Conservation (phyloP, 1,140 invertebrate genomes). For the Drosophila biarmipes region DNA sequence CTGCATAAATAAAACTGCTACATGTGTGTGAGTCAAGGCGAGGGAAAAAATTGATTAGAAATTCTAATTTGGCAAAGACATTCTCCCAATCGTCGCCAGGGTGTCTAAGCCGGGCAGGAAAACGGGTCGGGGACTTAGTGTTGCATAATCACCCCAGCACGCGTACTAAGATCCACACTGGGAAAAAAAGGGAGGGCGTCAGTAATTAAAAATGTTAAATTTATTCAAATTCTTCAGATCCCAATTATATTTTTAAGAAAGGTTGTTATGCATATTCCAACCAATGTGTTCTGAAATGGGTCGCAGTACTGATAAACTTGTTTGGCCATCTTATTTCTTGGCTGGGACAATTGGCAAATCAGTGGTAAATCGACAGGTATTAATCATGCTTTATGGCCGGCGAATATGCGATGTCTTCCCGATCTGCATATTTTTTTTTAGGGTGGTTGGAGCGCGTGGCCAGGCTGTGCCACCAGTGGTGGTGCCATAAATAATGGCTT, state of each 20-base stretch:
- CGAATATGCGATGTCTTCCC: constrained; percentile 24
- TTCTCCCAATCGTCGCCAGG: constrained; percentile 53
- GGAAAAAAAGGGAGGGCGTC: not conserved
- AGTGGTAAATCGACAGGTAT: constrained; percentile 30
- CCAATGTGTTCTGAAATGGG: too few species aligned
- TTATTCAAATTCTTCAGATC: too few species aligned
- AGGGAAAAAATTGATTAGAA: constrained; percentile 63
- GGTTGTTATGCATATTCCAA: too few species aligned
- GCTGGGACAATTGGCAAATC: constrained; percentile 9
- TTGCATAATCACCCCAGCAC: constrained; percentile 64
- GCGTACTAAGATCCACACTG: constrained; percentile 21
- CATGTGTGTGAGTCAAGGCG: constrained; percentile 57
- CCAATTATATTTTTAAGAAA: too few species aligned
- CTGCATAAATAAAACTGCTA: constrained; percentile 33
- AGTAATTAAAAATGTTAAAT: too few species aligned
- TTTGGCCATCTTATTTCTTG: not conserved
- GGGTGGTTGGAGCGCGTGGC: constrained; percentile 27
- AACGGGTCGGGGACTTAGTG: constrained; percentile 36
- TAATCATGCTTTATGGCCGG: constrained; percentile 22
- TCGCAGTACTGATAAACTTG: too few species aligned
- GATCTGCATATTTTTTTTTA: constrained; percentile 43
- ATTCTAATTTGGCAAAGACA: constrained; percentile 60
- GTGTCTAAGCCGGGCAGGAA: constrained; percentile 50
- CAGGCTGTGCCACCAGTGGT: not conserved
- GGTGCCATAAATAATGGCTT: constrained; percentile 56